phyloP scores from a whole-genome alignment of 1,140 invertebrate species.

The Ephestia elutella region DNA sequence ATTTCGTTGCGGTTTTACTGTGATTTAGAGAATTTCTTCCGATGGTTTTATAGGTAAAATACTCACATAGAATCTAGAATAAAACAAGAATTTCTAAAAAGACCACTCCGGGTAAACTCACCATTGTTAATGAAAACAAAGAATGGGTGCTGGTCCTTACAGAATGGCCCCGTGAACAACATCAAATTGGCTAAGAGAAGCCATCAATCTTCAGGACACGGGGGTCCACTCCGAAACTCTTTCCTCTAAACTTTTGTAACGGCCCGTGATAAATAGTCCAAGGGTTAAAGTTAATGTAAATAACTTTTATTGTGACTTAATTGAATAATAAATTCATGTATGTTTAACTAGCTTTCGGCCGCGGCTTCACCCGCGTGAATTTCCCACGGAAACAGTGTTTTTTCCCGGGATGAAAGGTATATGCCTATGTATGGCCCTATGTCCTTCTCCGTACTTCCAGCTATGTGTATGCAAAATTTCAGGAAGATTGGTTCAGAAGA shows the following conservation, averaged over 20 bases:
- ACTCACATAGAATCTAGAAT: no score
- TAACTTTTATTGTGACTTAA: conserved; percentile 26
- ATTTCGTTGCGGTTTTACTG: no score
- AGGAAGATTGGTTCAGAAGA: no score
- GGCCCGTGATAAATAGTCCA: conserved; percentile 47
- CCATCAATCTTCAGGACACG: conserved; percentile 57
- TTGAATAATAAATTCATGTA: conserved; percentile 13
- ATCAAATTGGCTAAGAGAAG: conserved; percentile 37
- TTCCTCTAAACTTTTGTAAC: conserved; percentile 50
- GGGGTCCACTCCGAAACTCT: conserved; percentile 48
- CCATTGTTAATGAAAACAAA: conserved; percentile 33
- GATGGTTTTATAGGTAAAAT: no score
- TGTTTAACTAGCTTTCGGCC: no score
- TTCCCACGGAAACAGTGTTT: no score
- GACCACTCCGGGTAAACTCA: background rate
- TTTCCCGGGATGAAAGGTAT: no score
- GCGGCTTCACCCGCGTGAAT: no score
- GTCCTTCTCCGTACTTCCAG: no score
- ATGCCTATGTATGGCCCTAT: no score
- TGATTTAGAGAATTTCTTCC: no score
- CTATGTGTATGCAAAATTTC: no score
- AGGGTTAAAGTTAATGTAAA: conserved; percentile 29
- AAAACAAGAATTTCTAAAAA: conserved; percentile 1
- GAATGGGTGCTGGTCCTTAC: conserved; percentile 19
- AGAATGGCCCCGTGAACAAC: conserved; percentile 38